Percentiles rank a stretch among this genome's conserved stretches.
These are phyloP conservation scores for Schizotus pectinicornis DNA, from an alignment of 2,888 invertebrate genomes.

Conservation along the genomic window DNA sequence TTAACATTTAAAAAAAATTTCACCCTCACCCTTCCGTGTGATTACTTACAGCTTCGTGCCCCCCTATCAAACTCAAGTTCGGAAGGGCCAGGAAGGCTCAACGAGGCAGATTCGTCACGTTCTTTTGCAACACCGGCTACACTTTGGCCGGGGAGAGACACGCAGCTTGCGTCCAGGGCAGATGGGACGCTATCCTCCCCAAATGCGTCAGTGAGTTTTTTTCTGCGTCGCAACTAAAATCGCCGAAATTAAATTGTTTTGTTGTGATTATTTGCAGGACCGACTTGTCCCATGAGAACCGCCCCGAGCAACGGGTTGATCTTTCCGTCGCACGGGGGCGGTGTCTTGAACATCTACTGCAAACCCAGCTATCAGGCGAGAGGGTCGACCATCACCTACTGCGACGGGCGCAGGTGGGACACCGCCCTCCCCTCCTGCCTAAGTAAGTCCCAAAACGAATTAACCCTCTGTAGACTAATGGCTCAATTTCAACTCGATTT, in stretches of 20 bases:
- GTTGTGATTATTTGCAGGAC: constrained; percentile 60
- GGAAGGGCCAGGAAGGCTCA: constrained; percentile 54
- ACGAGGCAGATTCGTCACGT: constrained; percentile 65
- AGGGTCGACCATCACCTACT: constrained; percentile 70
- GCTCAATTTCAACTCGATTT: too few species aligned
- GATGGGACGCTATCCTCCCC: constrained; percentile 75
- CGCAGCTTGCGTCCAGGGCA: constrained; percentile 70
- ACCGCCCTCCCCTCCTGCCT: constrained; percentile 69
- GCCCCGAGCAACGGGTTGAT: constrained; percentile 60
- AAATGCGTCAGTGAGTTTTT: constrained; percentile 76
- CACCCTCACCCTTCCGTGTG: too few species aligned
- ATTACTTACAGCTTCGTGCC: constrained; percentile 38
- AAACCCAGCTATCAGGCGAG: constrained; percentile 66
- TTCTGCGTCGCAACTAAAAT: background rate
- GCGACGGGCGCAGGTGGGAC: constrained; percentile 77
- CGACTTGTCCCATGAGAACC: constrained; percentile 61
- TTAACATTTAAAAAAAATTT: background rate
- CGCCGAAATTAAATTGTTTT: constrained; percentile 2
- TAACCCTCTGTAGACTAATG: too few species aligned
- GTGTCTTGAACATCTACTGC: constrained; percentile 71
- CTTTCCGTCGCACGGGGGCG: constrained; percentile 60
- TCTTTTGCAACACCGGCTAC: constrained; percentile 66
- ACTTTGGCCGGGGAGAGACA: constrained; percentile 73
- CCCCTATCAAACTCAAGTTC: constrained; percentile 41
- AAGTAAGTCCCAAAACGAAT: constrained; percentile 63